These are phyloP conservation scores for Carassius auratus DNA, from an alignment of 2,113 vertebrate species.

Conservation along the genomic window DNA sequence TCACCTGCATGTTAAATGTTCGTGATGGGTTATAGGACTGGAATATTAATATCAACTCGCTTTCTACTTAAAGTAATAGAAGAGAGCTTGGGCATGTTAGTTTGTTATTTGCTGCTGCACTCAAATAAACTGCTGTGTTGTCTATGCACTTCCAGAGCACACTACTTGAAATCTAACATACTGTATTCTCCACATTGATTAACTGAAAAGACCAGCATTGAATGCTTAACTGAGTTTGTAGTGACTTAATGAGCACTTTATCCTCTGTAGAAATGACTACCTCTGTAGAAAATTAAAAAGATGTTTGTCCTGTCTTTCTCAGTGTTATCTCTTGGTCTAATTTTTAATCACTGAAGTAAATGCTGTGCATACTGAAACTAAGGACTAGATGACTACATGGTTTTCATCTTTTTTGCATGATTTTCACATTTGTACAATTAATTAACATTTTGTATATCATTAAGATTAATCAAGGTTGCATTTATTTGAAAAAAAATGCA, in stretches of 20 bases:
- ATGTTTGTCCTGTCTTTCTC: not conserved
- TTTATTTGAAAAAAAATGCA: too few relatives aligned
- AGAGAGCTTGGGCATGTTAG: not conserved
- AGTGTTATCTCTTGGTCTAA: not conserved
- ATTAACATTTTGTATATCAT: too few relatives aligned
- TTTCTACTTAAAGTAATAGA: not conserved
- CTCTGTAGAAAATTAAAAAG: not conserved
- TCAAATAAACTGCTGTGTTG: not conserved
- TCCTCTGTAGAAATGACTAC: slow-evolving; percentile 27
- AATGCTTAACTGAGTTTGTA: not conserved
- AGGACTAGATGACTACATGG: too few relatives aligned
- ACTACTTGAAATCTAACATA: not conserved
- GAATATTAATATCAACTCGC: not conserved
- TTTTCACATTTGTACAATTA: not conserved
- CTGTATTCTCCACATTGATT: not conserved
- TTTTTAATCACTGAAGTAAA: not conserved
- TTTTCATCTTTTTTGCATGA: too few relatives aligned
- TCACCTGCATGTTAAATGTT: not conserved
- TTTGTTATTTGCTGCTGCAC: not conserved
- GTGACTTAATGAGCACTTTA: slow-evolving; percentile 2
- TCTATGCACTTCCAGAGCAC: slow-evolving; percentile 5
- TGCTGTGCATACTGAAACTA: not conserved
- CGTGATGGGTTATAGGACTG: not conserved
- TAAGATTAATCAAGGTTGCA: too few relatives aligned
- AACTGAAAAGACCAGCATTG: not conserved